Evolutionary conservation across 1,140 invertebrate genomes (phyloP), one percentile per base, ranked within the genome.

Genomic region (Adelges cooleyi): DNA sequence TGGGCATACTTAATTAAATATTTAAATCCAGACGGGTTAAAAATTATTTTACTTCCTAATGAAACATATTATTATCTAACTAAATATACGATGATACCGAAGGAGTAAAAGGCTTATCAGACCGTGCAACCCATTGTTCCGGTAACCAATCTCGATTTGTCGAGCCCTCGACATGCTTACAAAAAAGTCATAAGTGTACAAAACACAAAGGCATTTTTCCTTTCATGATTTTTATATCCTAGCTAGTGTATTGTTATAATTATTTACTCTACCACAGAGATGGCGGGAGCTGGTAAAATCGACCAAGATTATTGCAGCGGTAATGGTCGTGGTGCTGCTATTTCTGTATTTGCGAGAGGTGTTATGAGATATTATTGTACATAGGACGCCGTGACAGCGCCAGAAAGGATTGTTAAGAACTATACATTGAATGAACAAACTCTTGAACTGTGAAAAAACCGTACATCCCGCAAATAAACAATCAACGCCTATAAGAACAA

Each of bases 291-390:
- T 33, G 29, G 29, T n/a, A n/a, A n/a, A n/a, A n/a, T 33, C 29
- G 29, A 33, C 29, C 5, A 33, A 11, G 11, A 33, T 33, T 33
- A n/a, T n/a, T 33, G 11, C 29, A 33, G 29, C 11, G n/a, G 29
- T 33, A 11, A 11, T 33, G 11, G 29, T 6, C 5, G 29, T 6
- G 11, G 29, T 11, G 11, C 29, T 33, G 29, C 29, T n/a, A n/a
- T n/a, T n/a, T n/a, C n/a, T 33, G 29, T 33, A 33, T 33, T 33
- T 44, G 54, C 40, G 25, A 46, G 56, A 62, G 56, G 56, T 62
- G 56, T 62, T 62, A 23, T 62, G 56, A 62, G 56, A 62, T 62
- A 62, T n/a, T n/a, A n/a, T 62, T 62, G 56, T 62, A 48, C 25
- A 17, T 33, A 22, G 42, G 42, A 33, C 17, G 22, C 42, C 56